Base-by-base conservation (phyloP, 2,113 vertebrate genomes). In the Sterna hirundo region DNA sequence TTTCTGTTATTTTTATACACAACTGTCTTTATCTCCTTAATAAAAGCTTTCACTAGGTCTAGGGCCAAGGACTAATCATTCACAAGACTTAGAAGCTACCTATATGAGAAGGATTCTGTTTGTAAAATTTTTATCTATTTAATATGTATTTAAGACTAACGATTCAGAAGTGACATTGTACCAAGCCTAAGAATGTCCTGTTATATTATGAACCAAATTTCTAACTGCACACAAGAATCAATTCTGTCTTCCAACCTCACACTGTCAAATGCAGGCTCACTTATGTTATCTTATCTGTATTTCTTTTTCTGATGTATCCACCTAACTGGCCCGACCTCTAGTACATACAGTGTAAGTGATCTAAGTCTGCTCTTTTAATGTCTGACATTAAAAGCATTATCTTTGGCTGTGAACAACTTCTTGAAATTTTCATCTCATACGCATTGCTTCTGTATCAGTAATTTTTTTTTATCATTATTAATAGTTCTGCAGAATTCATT, bases 291-390 rank as follows among this genome's bases (percentile, higher is more conserved):
- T 70, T 78, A 32, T 20, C 29, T 20, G 15, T 80, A 46, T 65
- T 87, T 87, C 8, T 65, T 76, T 30, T 88, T 40, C 19, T 46
- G 22, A 42, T 65, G 7, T 42, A 74, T 32, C 42, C 30, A 32
- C 3, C 15, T 44, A 9, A 11, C 4, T 3, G 4, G 23, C 11
- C 22, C 3, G 2, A 4, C 22, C 16, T 51, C 19, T 55, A 27
- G 3, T 42, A 57, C 19, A 29, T 42, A 57, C 51, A 74, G 8
- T 11, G 10, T 42, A 62, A 72, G 22, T 19, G 13, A 82, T 12
- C 11, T 42, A 74, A 46, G 25, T n/a, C 64, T 77, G 15, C 11
- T 47, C 25, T 65, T 88, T 55, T 69, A 32, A 57, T 2, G 1
- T 65, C 47, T 49, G 47, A 49, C 47, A 22, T 49, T 49, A 49